Evolutionary conservation across 2,888 invertebrate genomes (phyloP).

Genomic region (Xylocampa areola): DNA sequence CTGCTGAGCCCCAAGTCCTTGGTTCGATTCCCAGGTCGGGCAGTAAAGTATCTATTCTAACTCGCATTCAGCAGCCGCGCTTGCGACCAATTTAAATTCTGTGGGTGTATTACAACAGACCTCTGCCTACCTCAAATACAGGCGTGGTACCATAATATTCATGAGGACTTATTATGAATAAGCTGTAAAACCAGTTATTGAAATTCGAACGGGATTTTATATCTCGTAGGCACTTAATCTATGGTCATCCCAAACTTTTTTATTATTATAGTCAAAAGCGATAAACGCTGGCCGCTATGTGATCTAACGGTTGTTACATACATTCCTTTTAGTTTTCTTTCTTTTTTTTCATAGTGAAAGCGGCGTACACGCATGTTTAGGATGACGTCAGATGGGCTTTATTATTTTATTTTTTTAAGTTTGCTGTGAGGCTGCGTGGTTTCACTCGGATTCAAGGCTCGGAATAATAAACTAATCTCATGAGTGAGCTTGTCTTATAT

Average conservation of each 20-base stretch:
- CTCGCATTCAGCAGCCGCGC: too few species aligned
- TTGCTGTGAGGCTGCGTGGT: neutral
- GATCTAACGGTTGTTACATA: slow-evolving; percentile 50
- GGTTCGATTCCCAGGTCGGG: too few species aligned
- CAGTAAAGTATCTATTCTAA: too few species aligned
- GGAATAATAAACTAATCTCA: too few species aligned
- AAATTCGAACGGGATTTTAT: neutral
- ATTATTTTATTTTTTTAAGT: slow-evolving; percentile 5
- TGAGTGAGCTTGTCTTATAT: too few species aligned
- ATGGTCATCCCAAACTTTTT: slow-evolving; percentile 11
- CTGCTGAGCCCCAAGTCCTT: too few species aligned
- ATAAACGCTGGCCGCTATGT: slow-evolving; percentile 19
- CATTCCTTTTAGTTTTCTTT: slow-evolving; percentile 45
- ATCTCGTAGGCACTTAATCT: neutral
- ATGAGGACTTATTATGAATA: too few species aligned
- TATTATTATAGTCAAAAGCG: slow-evolving; percentile 1
- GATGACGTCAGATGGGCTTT: slow-evolving; percentile 17
- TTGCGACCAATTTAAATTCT: too few species aligned
- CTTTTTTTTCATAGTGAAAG: slow-evolving; percentile 47
- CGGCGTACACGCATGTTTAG: slow-evolving; percentile 14
- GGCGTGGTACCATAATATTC: too few species aligned
- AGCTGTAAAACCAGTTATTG: neutral
- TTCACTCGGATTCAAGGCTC: neutral
- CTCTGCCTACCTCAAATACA: too few species aligned
- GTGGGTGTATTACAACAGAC: too few species aligned